Evolutionary conservation across 2,113 vertebrate species (phyloP), one percentile per base, ranked within the genome.

Genomic region (Platichthys flesus): DNA sequence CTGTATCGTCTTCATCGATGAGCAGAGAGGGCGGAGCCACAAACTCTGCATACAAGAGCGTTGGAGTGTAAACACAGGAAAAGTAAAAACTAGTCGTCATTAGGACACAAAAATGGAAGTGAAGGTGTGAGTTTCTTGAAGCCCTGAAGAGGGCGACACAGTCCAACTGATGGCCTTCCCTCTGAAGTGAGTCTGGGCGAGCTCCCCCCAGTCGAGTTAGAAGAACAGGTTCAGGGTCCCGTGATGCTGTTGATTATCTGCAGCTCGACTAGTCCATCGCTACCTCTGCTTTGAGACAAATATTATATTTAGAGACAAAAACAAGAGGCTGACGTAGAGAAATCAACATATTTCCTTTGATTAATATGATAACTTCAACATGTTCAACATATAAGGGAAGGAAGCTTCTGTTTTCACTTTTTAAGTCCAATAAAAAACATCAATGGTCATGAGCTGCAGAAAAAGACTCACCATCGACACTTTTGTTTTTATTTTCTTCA

Each of bases 141-240:
- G 76, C 86, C 89, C 94, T 82, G 65, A 59, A 89, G 94, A 78
- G 89, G 91, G 90, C 84, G 67, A 60, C 81, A 85, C 13, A 90
- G 87, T 86, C 84, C 82, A 49, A 24, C 15, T 54, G 76, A 82
- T 75, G 76, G 83, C 26, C 28, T n/a, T 74, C 28, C 65, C 70
- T 71, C 76, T 56, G 35, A 35, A 1, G 9, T 61, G 67, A 69
- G 64, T 67, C 24, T 37, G 45, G 55, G 57, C 24, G 40, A 62
- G 42, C 28, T 23, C 57, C 54, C 26, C 26, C 20, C 63, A 14
- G 4, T 10, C 24, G 2, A n/a, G 40, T 45, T 57, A 66, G 24
- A 55, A 66, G 60, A 68, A 78, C 52, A 77, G 78, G 76, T 74
- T 82, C 5, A 78, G 47, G 64, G 24, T 42, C 71, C 55, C 28